phyloP scores from a whole-genome alignment of 2,113 vertebrate species.

The Zosterops pallidus region DNA sequence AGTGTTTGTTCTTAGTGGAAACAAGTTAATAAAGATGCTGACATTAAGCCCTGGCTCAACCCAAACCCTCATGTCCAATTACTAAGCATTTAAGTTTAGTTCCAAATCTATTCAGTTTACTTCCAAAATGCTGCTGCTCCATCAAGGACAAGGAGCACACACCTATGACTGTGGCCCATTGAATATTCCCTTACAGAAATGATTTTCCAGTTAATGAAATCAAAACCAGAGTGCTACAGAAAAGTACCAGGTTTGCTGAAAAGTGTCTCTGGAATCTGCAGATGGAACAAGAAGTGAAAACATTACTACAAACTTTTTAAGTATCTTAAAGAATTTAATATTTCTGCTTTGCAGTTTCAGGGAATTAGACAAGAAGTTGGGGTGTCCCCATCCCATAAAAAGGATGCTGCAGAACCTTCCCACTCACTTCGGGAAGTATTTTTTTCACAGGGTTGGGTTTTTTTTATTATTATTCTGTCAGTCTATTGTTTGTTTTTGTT shows the following conservation, averaged over 20 bases:
- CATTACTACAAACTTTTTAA: background rate
- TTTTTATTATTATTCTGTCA: background rate
- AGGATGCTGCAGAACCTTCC: background rate
- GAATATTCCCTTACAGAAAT: background rate
- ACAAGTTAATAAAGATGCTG: background rate
- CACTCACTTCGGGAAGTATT: background rate
- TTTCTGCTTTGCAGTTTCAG: background rate
- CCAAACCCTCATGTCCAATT: background rate
- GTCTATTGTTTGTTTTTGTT: background rate
- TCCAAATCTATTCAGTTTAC: background rate
- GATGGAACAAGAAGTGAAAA: background rate
- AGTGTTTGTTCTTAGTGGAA: background rate
- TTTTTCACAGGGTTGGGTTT: background rate
- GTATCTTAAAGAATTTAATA: background rate
- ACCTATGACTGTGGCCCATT: too few species aligned
- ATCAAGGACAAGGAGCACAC: background rate
- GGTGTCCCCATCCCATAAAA: too few species aligned
- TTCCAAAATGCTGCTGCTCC: background rate
- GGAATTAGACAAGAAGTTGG: background rate
- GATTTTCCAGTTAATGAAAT: background rate
- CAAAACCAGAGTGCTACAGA: background rate
- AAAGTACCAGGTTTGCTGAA: background rate
- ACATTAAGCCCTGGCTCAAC: background rate
- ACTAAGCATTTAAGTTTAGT: background rate
- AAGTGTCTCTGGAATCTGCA: background rate